Percentiles rank a stretch among this genome's conserved stretches.
These are phyloP conservation scores for Ceryle rudis DNA, from an alignment of 2,797 vertebrate genomes.

Conservation along the genomic window DNA sequence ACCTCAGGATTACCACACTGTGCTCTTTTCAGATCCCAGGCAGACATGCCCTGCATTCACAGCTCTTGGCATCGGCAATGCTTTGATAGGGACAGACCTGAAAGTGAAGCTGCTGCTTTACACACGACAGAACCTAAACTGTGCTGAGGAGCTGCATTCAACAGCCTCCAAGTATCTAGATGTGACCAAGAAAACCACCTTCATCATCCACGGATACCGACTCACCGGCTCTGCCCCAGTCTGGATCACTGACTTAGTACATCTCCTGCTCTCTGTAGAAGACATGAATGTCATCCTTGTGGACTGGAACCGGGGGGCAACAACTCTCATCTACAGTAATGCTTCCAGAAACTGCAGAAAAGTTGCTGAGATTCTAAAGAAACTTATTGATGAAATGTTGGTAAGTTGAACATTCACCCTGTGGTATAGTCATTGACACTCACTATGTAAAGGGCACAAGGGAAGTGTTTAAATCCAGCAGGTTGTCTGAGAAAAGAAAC, in stretches of 20 bases:
- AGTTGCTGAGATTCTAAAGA: slow-evolving; percentile 87
- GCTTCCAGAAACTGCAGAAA: slow-evolving; percentile 84
- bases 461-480: background rate
- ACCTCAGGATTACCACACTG: background rate
- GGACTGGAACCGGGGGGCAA: slow-evolving; percentile 94
- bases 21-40: slow-evolving; percentile 75
- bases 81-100: slow-evolving; percentile 88
- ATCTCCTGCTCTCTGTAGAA: slow-evolving; percentile 80
- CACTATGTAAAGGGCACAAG: background rate
- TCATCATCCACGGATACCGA: slow-evolving; percentile 91
- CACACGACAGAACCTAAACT: slow-evolving; percentile 82
- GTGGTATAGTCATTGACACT: background rate
- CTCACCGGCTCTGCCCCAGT: slow-evolving; percentile 87
- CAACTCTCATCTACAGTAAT: slow-evolving; percentile 87
- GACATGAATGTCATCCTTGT: slow-evolving; percentile 91
- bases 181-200: slow-evolving; percentile 84
- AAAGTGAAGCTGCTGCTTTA: slow-evolving; percentile 89
- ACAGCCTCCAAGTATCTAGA: slow-evolving; percentile 75
- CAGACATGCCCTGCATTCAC: slow-evolving; percentile 87
- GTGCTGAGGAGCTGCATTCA: slow-evolving; percentile 81
- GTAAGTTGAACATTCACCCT: slow-evolving; percentile 68
- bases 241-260: slow-evolving; percentile 85
- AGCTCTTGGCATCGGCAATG: slow-evolving; percentile 82
- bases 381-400: slow-evolving; percentile 86
- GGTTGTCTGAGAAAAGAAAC: background rate